Evolutionary conservation across 2,113 vertebrate species (phyloP).

Genomic region (Aphelocoma coerulescens): DNA sequence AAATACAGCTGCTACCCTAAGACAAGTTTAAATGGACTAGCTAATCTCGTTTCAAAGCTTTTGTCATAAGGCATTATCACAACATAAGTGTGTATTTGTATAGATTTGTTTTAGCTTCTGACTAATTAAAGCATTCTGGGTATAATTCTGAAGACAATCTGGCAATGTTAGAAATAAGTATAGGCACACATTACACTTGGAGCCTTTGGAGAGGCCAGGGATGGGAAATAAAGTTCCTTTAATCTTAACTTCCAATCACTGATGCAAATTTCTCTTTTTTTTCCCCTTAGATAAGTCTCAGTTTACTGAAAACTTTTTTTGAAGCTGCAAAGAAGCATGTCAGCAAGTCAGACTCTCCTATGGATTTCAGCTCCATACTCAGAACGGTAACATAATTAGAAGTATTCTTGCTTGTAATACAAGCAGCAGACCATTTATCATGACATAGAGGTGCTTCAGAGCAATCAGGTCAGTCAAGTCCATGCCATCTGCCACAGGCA

Average conservation of each 20-base stretch:
- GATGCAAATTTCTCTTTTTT: background rate
- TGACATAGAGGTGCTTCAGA: background rate
- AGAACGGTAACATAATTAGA: slow-evolving; percentile 69
- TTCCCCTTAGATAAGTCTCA: slow-evolving; percentile 79
- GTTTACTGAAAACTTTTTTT: slow-evolving; percentile 82
- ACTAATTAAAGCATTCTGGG: background rate
- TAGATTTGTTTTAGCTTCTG: background rate
- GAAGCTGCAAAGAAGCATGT: slow-evolving; percentile 71
- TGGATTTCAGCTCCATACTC: slow-evolving; percentile 77
- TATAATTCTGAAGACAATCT: background rate
- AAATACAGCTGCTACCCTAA: background rate
- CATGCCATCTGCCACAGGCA: background rate
- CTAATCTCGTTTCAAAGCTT: background rate
- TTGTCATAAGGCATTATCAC: background rate
- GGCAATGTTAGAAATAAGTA: background rate
- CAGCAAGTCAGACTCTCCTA: slow-evolving; percentile 38
- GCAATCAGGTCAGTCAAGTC: background rate
- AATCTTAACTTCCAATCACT: background rate
- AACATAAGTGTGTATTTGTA: background rate
- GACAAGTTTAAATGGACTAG: background rate
- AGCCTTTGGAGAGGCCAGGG: background rate
- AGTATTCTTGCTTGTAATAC: background rate
- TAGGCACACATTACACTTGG: background rate
- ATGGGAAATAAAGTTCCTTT: background rate
- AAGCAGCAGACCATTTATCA: background rate